A percentile compares a stretch with the other conserved stretches of the same genome.
Evolutionary conservation across 2,797 vertebrate genomes (phyloP).

Genomic region (Pyrocephalus nanus): DNA sequence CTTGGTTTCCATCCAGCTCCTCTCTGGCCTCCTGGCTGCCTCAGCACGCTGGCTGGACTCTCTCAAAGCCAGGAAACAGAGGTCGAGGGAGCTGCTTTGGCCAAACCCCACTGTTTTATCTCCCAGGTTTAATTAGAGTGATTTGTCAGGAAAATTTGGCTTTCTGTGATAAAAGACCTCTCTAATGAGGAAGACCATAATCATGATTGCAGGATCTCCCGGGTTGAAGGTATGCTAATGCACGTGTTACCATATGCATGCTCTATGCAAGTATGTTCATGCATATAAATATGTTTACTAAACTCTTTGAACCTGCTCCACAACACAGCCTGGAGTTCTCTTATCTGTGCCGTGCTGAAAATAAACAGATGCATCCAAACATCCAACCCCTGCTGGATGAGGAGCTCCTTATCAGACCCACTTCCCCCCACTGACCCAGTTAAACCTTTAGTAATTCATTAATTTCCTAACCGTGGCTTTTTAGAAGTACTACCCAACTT

Average conservation of each 20-base stretch:
- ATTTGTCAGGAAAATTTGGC: constrained; percentile 17
- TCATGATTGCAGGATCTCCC: background rate
- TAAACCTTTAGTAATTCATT: background rate
- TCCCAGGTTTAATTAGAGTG: constrained; percentile 22
- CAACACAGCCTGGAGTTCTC: constrained; percentile 29
- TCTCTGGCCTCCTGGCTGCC: background rate
- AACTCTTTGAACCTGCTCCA: constrained; percentile 4
- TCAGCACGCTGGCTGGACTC: background rate
- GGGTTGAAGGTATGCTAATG: background rate
- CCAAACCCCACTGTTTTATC: background rate
- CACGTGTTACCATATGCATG: background rate
- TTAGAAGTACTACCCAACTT: background rate
- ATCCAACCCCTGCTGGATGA: background rate
- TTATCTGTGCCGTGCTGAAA: constrained; percentile 44
- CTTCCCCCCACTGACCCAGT: constrained; percentile 3
- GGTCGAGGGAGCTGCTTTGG: background rate
- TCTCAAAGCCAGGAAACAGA: background rate
- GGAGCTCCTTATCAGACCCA: constrained; percentile 7
- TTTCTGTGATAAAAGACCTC: constrained; percentile 23
- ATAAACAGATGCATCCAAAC: constrained; percentile 40
- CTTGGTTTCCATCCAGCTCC: background rate
- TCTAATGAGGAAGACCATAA: constrained; percentile 17
- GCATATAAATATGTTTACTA: constrained; percentile 52
- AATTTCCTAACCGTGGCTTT: background rate
- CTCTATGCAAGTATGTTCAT: background rate